phyloP scores from a whole-genome alignment of 2,113 vertebrate species.

The Pachypanchax playfairii region DNA sequence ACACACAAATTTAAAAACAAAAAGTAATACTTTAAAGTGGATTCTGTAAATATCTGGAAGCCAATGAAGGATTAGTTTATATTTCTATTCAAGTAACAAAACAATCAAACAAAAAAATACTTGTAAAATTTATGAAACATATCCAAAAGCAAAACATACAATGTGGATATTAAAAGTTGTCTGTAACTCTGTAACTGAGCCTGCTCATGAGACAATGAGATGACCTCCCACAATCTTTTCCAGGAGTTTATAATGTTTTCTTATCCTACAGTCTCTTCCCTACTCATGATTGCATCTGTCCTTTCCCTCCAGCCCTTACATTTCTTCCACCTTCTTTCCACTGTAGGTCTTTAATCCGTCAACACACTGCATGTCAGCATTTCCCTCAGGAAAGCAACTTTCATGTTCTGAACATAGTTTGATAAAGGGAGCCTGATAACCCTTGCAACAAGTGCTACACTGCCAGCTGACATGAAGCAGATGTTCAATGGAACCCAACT shows the following conservation, averaged over 20 bases:
- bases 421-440: constrained; percentile 75
- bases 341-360: constrained; percentile 65
- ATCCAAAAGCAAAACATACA: no score
- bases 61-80: no score
- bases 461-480: constrained; percentile 77
- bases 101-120: no score
- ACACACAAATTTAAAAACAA: no score
- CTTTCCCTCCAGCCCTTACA: constrained; percentile 39
- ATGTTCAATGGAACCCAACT: constrained; percentile 61
- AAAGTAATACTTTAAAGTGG: no score
- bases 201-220: constrained; percentile 36
- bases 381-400: constrained; percentile 70
- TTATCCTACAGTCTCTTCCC: constrained; percentile 48
- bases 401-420: constrained; percentile 68
- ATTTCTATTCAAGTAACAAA: no score
- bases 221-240: constrained; percentile 47
- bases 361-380: constrained; percentile 56
- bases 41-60: no score
- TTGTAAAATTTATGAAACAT: no score
- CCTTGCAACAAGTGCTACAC: constrained; percentile 61
- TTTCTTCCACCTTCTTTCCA: constrained; percentile 6
- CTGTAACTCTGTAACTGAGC: no score
- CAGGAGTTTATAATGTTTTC: constrained; percentile 55
- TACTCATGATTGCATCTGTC: constrained; percentile 21
- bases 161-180: no score